Evolutionary conservation across 1,140 invertebrate species (phyloP), one percentile per base, ranked within the genome.

Genomic region (Formica exsecta): DNA sequence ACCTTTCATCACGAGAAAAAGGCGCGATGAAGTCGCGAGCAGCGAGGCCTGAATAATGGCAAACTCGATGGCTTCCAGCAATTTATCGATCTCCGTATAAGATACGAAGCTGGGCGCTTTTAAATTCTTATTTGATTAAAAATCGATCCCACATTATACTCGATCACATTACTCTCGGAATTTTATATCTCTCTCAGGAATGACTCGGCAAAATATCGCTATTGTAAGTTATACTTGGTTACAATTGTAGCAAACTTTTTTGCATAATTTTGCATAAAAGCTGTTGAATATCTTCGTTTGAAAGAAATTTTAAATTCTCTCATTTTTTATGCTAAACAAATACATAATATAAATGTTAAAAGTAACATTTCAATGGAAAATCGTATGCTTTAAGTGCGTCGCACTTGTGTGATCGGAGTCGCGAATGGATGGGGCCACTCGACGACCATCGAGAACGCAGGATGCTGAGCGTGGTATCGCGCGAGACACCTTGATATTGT

Each of bases 401-500:
- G 38, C 54, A 48, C 66, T 81, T 36, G 68, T 36, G 79, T 13
- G 57, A 83, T 83, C 38, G 48, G 41, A 22, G 57, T 25, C 68
- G 38, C 77, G 44, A 83, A 62, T 74, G 54, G 79, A 81, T 73
- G 68, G 48, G 54, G 54, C 48, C 51, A 73, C 51, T 71, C 44
- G 36, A 22, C 59, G 44, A 9, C 36, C 51, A 81, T 61, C 54
- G 79, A 51, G 48, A 41, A 83, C 73, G 61, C 79, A 74, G 79
- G 38, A 83, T 36, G 68, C 54, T 16, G 79, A 81, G 68, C 13
- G 13, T 73, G n/a, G 41, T 74, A 61, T 71, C 66, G 79, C 61
- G 79, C 61, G 66, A 48, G 79, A 74, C 66, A 83, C 79, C 79
- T 73, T 61, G 79, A 83, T 83, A 83, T 83, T 83, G 79, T 83